Evolutionary conservation across 1,140 invertebrate genomes (phyloP).

Genomic region (Heterodera schachtii): DNA sequence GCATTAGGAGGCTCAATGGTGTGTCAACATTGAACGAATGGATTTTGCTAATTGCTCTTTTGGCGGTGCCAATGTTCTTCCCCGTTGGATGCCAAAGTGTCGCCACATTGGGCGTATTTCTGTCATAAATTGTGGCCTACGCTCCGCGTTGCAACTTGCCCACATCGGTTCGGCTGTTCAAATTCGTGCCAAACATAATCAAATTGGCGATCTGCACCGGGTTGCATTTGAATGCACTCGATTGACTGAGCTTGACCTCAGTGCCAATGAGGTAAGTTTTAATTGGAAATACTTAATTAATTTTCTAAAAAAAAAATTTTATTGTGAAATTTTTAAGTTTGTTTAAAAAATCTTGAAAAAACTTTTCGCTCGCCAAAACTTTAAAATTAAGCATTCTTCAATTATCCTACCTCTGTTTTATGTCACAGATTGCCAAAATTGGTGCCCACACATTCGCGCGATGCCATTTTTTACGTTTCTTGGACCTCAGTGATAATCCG

Average conservation of each 20-base stretch:
- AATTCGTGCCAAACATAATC: conserved; percentile 30
- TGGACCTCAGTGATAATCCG: conserved; percentile 41
- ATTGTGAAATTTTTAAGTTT: neutral
- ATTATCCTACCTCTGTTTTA: neutral
- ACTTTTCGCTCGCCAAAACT: too few species aligned
- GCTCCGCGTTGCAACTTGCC: conserved; percentile 9
- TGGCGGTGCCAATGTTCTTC: neutral
- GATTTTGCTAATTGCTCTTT: conserved; percentile 15
- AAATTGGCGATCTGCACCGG: conserved; percentile 28
- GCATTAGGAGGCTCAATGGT: conserved; percentile 27
- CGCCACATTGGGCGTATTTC: conserved; percentile 15
- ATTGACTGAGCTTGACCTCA: conserved; percentile 39
- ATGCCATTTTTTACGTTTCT: conserved; percentile 19
- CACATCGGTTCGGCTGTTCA: conserved; percentile 13
- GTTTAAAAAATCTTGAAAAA: neutral
- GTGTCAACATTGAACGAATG: conserved; percentile 16
- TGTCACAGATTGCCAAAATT: conserved; percentile 34
- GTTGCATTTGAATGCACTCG: conserved; percentile 25
- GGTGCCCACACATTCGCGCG: conserved; percentile 46
- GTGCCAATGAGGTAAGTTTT: conserved; percentile 27
- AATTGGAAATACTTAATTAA: too few species aligned
- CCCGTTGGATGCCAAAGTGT: conserved; percentile 29
- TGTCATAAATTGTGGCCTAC: conserved; percentile 5
- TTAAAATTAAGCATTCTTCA: too few species aligned
- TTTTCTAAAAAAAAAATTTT: too few species aligned